Base-by-base conservation (phyloP, 2,888 invertebrate species). In the Calliscelio sp. region DNA sequence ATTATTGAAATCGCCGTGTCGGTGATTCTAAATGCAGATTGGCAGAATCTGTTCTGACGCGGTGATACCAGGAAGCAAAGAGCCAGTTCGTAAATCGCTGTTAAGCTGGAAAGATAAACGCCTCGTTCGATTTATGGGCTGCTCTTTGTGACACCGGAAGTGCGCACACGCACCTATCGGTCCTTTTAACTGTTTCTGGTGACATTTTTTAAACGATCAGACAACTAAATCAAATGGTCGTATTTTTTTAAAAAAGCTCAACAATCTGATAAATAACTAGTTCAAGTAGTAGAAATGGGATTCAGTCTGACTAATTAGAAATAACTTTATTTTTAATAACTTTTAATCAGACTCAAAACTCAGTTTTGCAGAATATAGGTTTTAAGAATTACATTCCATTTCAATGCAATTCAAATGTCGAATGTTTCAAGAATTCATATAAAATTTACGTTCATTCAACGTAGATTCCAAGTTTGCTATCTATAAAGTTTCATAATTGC, bases 1-100 rank as follows among this genome's bases (percentile, higher is more conserved):
- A 81, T 84, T 81, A 81, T 77, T 84, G 81, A 84, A 84, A 81
- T 84, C 61, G 49, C 25, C 77, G 20, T 78, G 74, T 73, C 46
- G 65, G 66, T 68, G 81, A 81, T 77, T 77, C 77, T 73, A 77
- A 77, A 84, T 81, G 81, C 80, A 84, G 74, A 81, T 75, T 77
- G 71, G 81, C 71, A 78, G 85, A 85, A 81, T 78, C 73, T 46
- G 57, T 61, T 49, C 65, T 78, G 73, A 77, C 81, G 71, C 49
- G 59, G 35, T 82, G 81, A 71, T 75, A 85, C 81, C 85, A 86
- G 81, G 86, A 85, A 85, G 81, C 82, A 73, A 63, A 74, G 73
- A 82, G 81, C 71, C 14, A 82, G 80, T 86, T 82, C 84, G 84
- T 84, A 86, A 86, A 86, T 84, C 80, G 86, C 55, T 73, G 80